Evolutionary conservation across 2,113 vertebrate species (phyloP).

Genomic region (Coracopsis vasa): DNA sequence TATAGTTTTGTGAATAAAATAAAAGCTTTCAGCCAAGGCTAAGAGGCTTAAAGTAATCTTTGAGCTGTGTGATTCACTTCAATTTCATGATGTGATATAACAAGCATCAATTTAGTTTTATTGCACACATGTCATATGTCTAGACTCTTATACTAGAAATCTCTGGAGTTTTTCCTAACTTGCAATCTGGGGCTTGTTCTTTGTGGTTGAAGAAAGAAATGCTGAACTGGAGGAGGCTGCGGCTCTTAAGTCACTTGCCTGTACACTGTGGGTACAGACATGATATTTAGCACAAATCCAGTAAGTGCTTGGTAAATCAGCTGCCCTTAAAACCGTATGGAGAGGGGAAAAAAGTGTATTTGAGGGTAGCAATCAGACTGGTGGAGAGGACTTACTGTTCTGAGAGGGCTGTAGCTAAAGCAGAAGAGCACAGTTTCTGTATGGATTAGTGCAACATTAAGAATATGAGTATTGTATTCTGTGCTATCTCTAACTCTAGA

Average conservation of each 20-base stretch:
- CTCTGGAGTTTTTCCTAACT: background rate
- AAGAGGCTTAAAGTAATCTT: background rate
- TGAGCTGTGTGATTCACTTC: background rate
- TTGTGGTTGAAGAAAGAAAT: background rate
- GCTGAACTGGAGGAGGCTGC: background rate
- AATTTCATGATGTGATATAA: background rate
- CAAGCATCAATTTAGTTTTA: constrained; percentile 11
- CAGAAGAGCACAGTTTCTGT: background rate
- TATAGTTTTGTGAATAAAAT: background rate
- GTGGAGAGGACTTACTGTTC: background rate
- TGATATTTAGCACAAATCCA: background rate
- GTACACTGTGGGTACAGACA: background rate
- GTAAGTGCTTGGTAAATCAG: background rate
- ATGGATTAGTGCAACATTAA: background rate
- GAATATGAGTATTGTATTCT: background rate
- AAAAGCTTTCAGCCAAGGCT: background rate
- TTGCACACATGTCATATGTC: background rate
- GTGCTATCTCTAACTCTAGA: background rate
- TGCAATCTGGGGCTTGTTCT: background rate
- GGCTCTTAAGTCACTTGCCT: background rate
- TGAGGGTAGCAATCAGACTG: background rate
- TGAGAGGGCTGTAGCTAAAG: background rate
- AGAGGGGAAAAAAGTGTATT: background rate
- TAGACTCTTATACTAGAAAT: background rate
- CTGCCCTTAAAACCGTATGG: background rate